Conservation (phyloP, 2,888 invertebrate species). For the Dasypolia templi region DNA sequence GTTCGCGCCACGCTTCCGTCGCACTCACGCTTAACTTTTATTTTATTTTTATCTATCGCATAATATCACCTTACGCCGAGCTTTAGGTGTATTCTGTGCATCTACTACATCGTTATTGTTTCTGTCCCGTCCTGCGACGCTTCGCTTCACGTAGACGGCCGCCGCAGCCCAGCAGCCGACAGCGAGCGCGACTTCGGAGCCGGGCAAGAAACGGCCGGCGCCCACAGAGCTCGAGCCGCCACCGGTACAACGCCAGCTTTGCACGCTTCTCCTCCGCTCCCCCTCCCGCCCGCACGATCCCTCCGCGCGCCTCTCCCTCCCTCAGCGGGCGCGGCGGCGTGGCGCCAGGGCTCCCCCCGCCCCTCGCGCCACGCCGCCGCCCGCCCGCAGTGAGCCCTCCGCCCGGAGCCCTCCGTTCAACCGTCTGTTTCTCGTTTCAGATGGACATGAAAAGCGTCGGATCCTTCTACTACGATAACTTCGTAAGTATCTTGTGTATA, state of each 20-base stretch:
- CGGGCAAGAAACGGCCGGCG: slow-evolving; percentile 98
- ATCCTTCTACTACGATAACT: slow-evolving; percentile 98
- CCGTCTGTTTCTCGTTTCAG: slow-evolving; percentile 93
- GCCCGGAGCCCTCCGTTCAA: slow-evolving; percentile 77
- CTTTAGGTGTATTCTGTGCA: slow-evolving; percentile 91
- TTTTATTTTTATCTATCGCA: slow-evolving; percentile 89
- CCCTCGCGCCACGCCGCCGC: slow-evolving; percentile 81
- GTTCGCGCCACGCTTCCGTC: slow-evolving; percentile 90
- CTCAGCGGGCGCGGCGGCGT: slow-evolving; percentile 74
- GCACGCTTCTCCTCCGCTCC: slow-evolving; percentile 91
- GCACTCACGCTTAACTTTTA: slow-evolving; percentile 90
- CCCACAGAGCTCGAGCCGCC: slow-evolving; percentile 92
- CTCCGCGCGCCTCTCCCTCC: slow-evolving; percentile 76
- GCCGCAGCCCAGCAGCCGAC: slow-evolving; percentile 92
- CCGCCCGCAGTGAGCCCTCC: slow-evolving; percentile 78
- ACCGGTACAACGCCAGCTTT: slow-evolving; percentile 96
- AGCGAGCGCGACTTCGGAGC: slow-evolving; percentile 93
- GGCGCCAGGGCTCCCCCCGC: slow-evolving; percentile 77
- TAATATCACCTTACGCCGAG: slow-evolving; percentile 89
- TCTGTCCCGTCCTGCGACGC: slow-evolving; percentile 91
- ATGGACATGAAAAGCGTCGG: slow-evolving; percentile 99
- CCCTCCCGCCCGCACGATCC: slow-evolving; percentile 81
- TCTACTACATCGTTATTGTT: slow-evolving; percentile 91
- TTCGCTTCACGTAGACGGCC: slow-evolving; percentile 90
- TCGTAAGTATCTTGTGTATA: slow-evolving; percentile 93